These are phyloP conservation scores for Triplophysa dalaica DNA, from an alignment of 2,113 vertebrate genomes.

Conservation along the genomic window DNA sequence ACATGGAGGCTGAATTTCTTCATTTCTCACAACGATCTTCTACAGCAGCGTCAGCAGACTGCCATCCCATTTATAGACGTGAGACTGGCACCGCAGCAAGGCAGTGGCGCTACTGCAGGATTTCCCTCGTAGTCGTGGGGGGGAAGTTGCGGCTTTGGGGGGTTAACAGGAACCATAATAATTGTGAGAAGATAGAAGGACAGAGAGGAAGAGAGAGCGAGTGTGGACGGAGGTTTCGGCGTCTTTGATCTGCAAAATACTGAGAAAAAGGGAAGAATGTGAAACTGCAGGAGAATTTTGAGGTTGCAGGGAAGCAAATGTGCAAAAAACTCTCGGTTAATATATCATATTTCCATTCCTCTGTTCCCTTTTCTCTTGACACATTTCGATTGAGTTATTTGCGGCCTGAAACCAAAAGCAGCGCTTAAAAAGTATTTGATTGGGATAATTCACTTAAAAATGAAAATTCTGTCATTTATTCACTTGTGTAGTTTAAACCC, in stretches of 20 bases:
- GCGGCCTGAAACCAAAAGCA: not conserved
- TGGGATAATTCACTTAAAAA: not conserved
- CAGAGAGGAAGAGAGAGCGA: constrained; percentile 38
- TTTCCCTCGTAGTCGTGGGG: constrained; percentile 44
- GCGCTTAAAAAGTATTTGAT: not conserved
- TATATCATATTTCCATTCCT: constrained; percentile 33
- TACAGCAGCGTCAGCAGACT: constrained; percentile 48
- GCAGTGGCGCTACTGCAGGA: constrained; percentile 29
- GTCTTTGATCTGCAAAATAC: constrained; percentile 45
- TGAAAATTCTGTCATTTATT: not conserved
- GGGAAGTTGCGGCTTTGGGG: not conserved
- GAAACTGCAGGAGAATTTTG: constrained; percentile 7
- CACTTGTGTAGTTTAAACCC: not conserved
- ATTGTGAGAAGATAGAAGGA: constrained; percentile 42
- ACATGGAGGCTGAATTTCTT: not conserved
- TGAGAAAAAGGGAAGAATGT: constrained; percentile 37
- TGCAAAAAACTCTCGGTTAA: not conserved
- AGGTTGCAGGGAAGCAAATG: constrained; percentile 13
- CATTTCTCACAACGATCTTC: not conserved
- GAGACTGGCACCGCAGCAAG: constrained; percentile 32
- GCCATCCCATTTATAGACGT: constrained; percentile 41
- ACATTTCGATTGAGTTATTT: not conserved
- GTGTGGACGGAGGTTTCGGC: constrained; percentile 15
- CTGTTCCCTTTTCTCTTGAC: constrained; percentile 19
- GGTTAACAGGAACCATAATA: constrained; percentile 48